Base-by-base conservation (phyloP, 2,888 invertebrate genomes). In the Diarsia brunnea region DNA sequence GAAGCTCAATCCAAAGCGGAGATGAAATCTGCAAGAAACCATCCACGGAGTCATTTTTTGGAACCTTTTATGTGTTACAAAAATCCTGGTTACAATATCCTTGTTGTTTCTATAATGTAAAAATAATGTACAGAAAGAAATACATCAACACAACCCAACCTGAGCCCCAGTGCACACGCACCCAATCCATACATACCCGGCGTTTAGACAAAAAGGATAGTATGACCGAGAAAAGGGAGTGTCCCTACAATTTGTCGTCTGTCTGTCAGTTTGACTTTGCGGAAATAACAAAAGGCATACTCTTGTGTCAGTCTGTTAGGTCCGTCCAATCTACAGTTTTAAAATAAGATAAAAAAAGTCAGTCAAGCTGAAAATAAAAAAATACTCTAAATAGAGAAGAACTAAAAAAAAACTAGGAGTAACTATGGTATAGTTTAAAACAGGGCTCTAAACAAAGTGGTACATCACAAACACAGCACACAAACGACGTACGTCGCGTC, bases 281-380 rank as follows among this genome's bases (percentile, higher is more conserved):
- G 61, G n/a, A 63, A 63, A 63, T 63, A 63, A 64, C 45, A 64
- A 64, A 64, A 64, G 64, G 64, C 45, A 64, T 64, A 64, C 64
- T 24, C 64, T 64, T 47, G 64, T 45, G 43, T 64, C 45, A 24
- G 45, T 64, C 43, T n/a, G n/a, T n/a, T n/a, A 43, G 43, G 19
- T n/a, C 53, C n/a, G n/a, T 53, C 53, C n/a, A n/a, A n/a, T n/a
- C n/a, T n/a, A n/a, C n/a, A n/a, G n/a, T n/a, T n/a, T n/a, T n/a
- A n/a, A n/a, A n/a, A n/a, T n/a, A n/a, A n/a, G n/a, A n/a, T n/a
- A n/a, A n/a, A n/a, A n/a, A n/a, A n/a, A n/a, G n/a, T n/a, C n/a
- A n/a, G n/a, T n/a, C n/a, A n/a, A n/a, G n/a, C n/a, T n/a, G n/a
- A n/a, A n/a, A n/a, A n/a, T n/a, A n/a, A n/a, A n/a, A n/a, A n/a